A percentile compares a stretch with the other conserved stretches of the same genome.
Conservation (phyloP, 2,888 invertebrate genomes). For the Phyllotreta striolata region DNA sequence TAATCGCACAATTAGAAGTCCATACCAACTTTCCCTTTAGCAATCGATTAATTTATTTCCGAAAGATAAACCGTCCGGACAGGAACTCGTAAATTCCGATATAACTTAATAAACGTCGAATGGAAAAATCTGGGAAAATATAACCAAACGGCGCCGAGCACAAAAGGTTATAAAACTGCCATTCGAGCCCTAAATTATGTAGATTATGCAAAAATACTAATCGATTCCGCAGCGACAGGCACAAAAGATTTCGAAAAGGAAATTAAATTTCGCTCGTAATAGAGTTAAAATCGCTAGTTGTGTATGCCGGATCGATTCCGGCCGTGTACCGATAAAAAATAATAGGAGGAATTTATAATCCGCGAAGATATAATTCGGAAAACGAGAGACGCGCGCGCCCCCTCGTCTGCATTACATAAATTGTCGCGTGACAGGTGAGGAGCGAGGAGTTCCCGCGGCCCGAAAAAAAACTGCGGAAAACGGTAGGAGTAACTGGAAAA, state of each 20-base stretch:
- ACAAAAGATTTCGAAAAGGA: background rate
- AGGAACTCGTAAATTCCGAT: background rate
- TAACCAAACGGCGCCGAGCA: background rate
- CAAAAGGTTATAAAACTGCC: slow-evolving; percentile 6
- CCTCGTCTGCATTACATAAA: slow-evolving; percentile 7
- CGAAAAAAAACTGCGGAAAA: slow-evolving; percentile 14
- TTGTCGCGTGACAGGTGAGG: slow-evolving; percentile 5
- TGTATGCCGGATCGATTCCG: no score
- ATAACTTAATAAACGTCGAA: background rate
- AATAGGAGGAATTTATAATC: no score
- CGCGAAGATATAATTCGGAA: background rate
- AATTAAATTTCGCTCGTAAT: no score
- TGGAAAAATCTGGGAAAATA: background rate
- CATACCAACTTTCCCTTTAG: background rate
- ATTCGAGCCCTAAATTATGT: background rate
- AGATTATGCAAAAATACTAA: slow-evolving; percentile 8
- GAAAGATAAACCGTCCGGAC: no score
- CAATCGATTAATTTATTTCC: no score
- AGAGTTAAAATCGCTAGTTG: no score
- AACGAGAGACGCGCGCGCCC: no score
- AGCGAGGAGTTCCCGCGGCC: slow-evolving; percentile 7
- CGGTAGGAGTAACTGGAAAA: background rate
- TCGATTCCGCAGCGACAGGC: background rate
- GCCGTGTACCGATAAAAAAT: no score
- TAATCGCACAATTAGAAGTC: slow-evolving; percentile 5